phyloP scores from a whole-genome alignment of 2,888 invertebrate genomes.

The Dasypogon diadema region DNA sequence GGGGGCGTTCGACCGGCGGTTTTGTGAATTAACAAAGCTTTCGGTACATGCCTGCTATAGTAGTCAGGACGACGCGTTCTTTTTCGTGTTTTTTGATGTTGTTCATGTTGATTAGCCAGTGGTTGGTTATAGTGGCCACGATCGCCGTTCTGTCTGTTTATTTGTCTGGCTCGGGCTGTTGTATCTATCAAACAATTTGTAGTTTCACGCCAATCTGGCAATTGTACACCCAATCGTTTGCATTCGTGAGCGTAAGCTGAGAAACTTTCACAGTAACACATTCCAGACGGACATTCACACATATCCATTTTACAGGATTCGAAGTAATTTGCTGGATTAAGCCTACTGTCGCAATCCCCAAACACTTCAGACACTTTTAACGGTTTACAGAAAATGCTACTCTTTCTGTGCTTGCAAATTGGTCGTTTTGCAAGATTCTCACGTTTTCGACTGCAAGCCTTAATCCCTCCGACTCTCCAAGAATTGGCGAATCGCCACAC shows the following conservation, averaged over 20 bases:
- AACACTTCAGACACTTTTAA: conserved; percentile 73
- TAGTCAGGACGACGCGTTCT: conserved; percentile 58
- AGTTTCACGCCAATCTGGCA: conserved; percentile 78
- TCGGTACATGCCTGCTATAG: conserved; percentile 66
- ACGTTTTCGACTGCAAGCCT: conserved; percentile 75
- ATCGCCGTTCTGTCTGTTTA: neutral
- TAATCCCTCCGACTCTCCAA: conserved; percentile 89
- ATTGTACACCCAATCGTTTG: conserved; percentile 78
- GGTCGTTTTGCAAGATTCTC: conserved; percentile 69
- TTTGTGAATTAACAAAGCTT: conserved; percentile 64
- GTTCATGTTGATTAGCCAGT: conserved; percentile 56
- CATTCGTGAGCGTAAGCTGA: conserved; percentile 92
- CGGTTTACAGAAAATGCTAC: conserved; percentile 71
- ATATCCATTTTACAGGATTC: conserved; percentile 89
- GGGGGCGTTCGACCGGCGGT: conserved; percentile 68
- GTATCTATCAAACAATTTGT: conserved; percentile 74
- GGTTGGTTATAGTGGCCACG: conserved; percentile 12
- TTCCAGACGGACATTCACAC: conserved; percentile 84
- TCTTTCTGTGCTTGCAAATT: conserved; percentile 71
- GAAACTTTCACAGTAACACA: conserved; percentile 91
- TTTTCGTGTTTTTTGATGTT: conserved; percentile 53
- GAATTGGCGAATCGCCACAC: conserved; percentile 84
- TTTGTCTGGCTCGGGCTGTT: neutral
- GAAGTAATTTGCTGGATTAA: conserved; percentile 85
- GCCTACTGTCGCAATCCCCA: conserved; percentile 80